These are phyloP conservation scores for Heliothis virescens DNA, from an alignment of 1,140 invertebrate species.

Conservation along the genomic window DNA sequence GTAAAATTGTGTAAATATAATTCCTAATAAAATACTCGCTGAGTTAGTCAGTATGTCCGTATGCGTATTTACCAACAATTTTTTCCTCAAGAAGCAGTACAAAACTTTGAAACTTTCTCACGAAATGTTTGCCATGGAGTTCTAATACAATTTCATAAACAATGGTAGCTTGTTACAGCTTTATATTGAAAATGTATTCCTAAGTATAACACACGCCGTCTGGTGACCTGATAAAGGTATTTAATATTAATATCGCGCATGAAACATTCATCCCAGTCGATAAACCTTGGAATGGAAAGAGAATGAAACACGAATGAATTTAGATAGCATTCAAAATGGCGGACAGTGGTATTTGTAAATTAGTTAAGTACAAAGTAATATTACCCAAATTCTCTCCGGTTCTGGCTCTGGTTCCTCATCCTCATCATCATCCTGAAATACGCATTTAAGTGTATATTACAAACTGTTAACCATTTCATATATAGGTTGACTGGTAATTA, in stretches of 20 bases:
- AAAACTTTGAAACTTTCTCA: too few species aligned
- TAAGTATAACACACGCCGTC: neutral
- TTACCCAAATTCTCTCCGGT: slow-evolving; percentile 73
- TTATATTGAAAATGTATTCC: neutral
- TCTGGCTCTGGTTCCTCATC: slow-evolving; percentile 75
- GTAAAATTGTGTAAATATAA: too few species aligned
- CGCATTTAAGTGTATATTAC: slow-evolving; percentile 3
- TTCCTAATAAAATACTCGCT: too few species aligned
- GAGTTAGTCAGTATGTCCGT: too few species aligned
- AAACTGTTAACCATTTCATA: neutral
- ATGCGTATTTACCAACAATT: too few species aligned
- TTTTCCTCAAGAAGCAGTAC: too few species aligned
- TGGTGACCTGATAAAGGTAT: neutral
- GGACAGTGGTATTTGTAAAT: too few species aligned
- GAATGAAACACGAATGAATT: neutral
- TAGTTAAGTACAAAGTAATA: slow-evolving; percentile 26
- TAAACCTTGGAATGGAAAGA: slow-evolving; percentile 6
- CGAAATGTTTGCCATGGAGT: too few species aligned
- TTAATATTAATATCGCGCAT: neutral
- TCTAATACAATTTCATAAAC: too few species aligned
- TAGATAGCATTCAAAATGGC: neutral
- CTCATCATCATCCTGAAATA: slow-evolving; percentile 75
- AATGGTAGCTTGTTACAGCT: too few species aligned
- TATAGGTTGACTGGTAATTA: neutral
- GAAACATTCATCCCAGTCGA: neutral